Percentiles rank a stretch among this genome's conserved stretches.
Conservation (phyloP, 2,113 vertebrate species). For the Phrynosoma platyrhinos region DNA sequence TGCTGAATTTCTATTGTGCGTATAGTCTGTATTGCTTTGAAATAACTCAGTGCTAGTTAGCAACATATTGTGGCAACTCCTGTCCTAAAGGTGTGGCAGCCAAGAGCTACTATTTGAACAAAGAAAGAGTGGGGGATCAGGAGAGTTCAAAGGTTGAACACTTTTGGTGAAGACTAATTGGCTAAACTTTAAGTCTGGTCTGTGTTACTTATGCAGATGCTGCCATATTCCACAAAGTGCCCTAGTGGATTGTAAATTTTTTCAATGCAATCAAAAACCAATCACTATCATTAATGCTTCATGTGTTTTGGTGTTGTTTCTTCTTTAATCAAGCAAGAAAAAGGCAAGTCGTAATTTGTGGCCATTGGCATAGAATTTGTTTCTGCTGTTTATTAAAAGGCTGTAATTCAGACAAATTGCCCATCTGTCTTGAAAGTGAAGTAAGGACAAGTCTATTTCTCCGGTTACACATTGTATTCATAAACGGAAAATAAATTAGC, state of each 20-base stretch:
- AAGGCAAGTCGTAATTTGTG: conserved; percentile 32
- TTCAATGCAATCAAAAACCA: conserved; percentile 59
- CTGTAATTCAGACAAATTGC: conserved; percentile 58
- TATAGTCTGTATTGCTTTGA: neutral
- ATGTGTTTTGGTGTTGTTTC: conserved; percentile 58
- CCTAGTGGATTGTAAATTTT: conserved; percentile 53
- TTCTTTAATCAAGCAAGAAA: conserved; percentile 60
- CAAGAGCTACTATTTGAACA: neutral
- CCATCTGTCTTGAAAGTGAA: conserved; percentile 40
- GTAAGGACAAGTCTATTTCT: conserved; percentile 31
- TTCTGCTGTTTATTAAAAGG: conserved; percentile 50
- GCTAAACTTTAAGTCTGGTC: conserved; percentile 53
- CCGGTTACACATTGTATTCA: conserved; percentile 2
- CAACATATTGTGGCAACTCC: fast-evolving
- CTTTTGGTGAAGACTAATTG: conserved; percentile 56
- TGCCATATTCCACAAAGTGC: conserved; percentile 40
- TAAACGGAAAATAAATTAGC: conserved; percentile 24
- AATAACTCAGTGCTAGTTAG: neutral
- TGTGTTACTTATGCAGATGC: conserved; percentile 52
- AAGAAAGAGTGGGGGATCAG: conserved; percentile 39
- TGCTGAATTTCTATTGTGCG: neutral
- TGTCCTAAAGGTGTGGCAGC: conserved; percentile 34
- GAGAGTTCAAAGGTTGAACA: conserved; percentile 47
- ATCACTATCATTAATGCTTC: conserved; percentile 56
- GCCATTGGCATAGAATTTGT: conserved; percentile 46